Evolutionary conservation across 2,113 vertebrate genomes (phyloP).

Genomic region (Aphelocoma coerulescens): DNA sequence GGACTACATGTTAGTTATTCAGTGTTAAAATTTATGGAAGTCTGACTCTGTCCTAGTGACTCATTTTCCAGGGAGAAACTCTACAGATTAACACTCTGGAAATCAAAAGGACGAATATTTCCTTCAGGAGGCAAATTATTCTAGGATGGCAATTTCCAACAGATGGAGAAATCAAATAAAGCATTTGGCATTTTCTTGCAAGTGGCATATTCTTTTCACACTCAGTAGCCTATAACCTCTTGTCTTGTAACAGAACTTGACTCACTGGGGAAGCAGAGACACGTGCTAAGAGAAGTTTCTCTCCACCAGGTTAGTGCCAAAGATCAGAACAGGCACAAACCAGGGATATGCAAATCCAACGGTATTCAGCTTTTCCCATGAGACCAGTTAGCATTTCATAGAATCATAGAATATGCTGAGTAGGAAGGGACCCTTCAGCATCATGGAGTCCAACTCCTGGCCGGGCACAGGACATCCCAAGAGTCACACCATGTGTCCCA

Average conservation of each 20-base stretch:
- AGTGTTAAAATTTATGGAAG: not conserved
- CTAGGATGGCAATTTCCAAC: not conserved
- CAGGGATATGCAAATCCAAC: not conserved
- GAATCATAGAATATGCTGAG: not conserved
- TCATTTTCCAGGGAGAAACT: not conserved
- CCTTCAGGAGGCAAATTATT: not conserved
- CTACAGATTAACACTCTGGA: not conserved
- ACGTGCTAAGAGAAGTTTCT: not conserved
- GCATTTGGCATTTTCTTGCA: slow-evolving; percentile 1
- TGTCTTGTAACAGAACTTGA: not conserved
- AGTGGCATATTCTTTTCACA: not conserved
- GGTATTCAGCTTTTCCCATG: not conserved
- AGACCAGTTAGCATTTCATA: not conserved
- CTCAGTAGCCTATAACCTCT: not conserved
- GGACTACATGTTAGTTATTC: not conserved
- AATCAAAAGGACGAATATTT: slow-evolving; percentile 18
- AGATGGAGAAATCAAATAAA: slow-evolving; percentile 39
- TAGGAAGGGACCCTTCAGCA: not conserved
- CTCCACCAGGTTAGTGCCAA: not conserved
- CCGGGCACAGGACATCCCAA: not conserved
- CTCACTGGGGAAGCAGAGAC: not conserved
- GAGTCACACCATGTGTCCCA: not conserved
- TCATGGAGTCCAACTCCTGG: not conserved
- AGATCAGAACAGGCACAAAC: not conserved
- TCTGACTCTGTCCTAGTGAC: not conserved